phyloP scores from a whole-genome alignment of 2,888 invertebrate species.

The Chrysina gloriosa region DNA sequence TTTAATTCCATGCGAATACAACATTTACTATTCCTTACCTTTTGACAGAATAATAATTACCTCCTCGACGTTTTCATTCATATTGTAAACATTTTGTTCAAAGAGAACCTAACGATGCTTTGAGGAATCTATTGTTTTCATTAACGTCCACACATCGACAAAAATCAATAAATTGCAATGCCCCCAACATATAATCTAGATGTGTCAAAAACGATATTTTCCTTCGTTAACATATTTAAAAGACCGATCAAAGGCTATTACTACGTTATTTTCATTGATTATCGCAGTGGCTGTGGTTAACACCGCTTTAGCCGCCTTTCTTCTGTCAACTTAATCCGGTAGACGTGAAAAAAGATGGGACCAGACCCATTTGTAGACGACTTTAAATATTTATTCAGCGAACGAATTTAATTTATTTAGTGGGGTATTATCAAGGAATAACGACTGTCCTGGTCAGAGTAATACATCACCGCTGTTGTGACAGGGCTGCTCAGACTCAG shows the following conservation, averaged over 20 bases:
- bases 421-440: conserved; percentile 59
- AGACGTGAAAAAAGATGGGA: conserved; percentile 9
- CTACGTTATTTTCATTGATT: conserved; percentile 25
- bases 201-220: not conserved
- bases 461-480: conserved; percentile 59
- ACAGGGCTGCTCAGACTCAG: conserved; percentile 50
- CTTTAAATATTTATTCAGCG: conserved; percentile 50
- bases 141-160: too few relatives aligned
- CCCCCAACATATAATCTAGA: not conserved
- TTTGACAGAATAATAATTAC: too few relatives aligned
- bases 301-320: not conserved
- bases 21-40: too few relatives aligned
- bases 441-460: conserved; percentile 57
- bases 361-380: conserved; percentile 27
- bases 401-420: conserved; percentile 53
- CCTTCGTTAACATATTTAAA: conserved; percentile 15
- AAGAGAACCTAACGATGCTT: too few relatives aligned
- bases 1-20: too few relatives aligned
- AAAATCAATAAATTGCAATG: not conserved
- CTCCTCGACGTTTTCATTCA: too few relatives aligned
- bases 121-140: too few relatives aligned
- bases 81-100: too few relatives aligned
- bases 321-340: conserved; percentile 13
- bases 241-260: conserved; percentile 25
- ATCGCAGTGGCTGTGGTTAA: conserved; percentile 14